phyloP scores from a whole-genome alignment of 2,797 vertebrate species.

The Vultur gryphus region DNA sequence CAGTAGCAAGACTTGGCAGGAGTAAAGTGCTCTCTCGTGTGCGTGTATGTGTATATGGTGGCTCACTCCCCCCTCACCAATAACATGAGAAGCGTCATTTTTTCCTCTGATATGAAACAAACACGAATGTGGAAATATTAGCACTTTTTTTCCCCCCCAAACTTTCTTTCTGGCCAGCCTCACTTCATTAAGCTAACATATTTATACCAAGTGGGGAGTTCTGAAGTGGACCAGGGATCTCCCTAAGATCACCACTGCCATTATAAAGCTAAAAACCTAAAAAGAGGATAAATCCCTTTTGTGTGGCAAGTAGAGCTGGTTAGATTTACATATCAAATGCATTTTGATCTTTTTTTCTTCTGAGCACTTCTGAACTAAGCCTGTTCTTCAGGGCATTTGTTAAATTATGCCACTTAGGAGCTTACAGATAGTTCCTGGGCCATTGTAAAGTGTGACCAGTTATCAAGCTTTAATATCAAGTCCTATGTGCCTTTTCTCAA shows the following conservation, averaged over 20 bases:
- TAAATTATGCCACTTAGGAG: background rate
- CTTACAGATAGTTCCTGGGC: background rate
- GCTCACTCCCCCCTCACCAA: background rate
- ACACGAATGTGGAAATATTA: background rate
- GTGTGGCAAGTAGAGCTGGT: background rate
- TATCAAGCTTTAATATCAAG: background rate
- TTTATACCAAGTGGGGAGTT: background rate
- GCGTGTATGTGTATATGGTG: background rate
- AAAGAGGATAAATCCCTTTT: background rate
- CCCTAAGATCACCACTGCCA: background rate
- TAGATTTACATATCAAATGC: background rate
- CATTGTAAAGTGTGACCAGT: background rate
- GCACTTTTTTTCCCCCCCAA: rapidly evolving
- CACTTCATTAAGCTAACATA: background rate
- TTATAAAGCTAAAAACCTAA: background rate
- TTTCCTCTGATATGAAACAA: background rate
- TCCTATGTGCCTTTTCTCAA: background rate
- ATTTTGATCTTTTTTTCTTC: background rate
- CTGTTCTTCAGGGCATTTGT: background rate
- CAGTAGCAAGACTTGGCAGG: background rate
- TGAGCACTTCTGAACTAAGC: background rate
- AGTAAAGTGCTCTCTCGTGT: background rate
- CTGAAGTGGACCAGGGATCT: background rate
- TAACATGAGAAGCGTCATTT: background rate
- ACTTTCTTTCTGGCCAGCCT: background rate